phyloP scores from a whole-genome alignment of 1,140 invertebrate species.

The Drosophila subpulchrella region DNA sequence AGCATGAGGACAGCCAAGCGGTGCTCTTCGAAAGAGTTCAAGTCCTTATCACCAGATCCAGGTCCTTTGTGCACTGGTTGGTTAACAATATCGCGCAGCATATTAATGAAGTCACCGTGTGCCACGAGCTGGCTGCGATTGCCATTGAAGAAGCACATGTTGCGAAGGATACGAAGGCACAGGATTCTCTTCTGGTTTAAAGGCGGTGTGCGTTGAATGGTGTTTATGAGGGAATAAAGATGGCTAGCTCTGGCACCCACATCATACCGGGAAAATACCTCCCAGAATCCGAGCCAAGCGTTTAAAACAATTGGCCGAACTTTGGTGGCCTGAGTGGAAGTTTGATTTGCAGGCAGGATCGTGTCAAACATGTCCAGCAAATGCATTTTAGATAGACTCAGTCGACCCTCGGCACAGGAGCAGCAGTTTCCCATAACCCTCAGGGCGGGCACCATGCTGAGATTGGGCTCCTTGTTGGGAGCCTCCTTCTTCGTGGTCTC shows the following conservation, averaged over 20 bases:
- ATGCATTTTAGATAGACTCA: conserved; percentile 65
- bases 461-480: not conserved
- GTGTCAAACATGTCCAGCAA: conserved; percentile 83
- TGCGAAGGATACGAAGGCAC: conserved; percentile 68
- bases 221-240: conserved; percentile 49
- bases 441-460: conserved; percentile 39
- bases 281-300: conserved; percentile 85
- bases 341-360: conserved; percentile 50
- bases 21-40: conserved; percentile 61
- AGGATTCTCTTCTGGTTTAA: conserved; percentile 30
- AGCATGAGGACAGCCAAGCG: conserved; percentile 50
- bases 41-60: not conserved
- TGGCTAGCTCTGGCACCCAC: conserved; percentile 73
- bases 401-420: conserved; percentile 64
- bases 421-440: conserved; percentile 74
- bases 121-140: conserved; percentile 59
- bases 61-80: conserved; percentile 13
- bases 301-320: conserved; percentile 81
- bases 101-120: conserved; percentile 40
- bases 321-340: conserved; percentile 42
- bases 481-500: conserved; percentile 68
- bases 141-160: conserved; percentile 65
- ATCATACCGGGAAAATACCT: conserved; percentile 84
- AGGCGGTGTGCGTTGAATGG: conserved; percentile 29
- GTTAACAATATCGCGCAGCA: conserved; percentile 51